Base-by-base conservation (phyloP, 92 coral and sea anemone species). In the Heteractis magnifica region DNA sequence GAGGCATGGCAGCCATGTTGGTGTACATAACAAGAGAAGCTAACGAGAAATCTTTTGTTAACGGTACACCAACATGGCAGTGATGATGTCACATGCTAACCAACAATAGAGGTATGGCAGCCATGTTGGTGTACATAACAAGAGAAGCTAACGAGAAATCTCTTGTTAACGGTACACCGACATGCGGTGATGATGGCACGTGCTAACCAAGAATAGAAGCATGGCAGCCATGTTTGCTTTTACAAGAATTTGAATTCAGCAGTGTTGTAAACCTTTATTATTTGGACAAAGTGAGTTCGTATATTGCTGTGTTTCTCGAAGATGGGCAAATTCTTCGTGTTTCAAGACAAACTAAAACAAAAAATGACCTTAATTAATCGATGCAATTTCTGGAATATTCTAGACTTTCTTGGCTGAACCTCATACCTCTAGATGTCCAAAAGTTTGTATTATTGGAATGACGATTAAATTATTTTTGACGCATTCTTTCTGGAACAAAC, bases 361-460 rank as follows among this genome's bases (percentile, higher is more conserved):
- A 19, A 2, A 34, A 70, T 56, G 70, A 16, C 10, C 44, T 34
- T 34, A 1, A 34, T 34, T 34, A 34, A 34, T 34, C 3, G 44
- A 34, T 34, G 44, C 3, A 34, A 34, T 34, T 34, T 34, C 44
- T 34, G 44, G 3, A 34, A 11, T 50, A 34, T 81, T 12, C 18
- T 6, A 3, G 65, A 49, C 6, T 15, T 65, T 56, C 3, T 72
- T 48, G 0, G n/a, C 18, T 9, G 6, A 7, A 12, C 8, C 19
- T 19, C 34, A 12, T 88, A 95, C 98, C 98, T 95, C 98, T 72
- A 95, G 91, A 85, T 95, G 98, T 71, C 98, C 98, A 90, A 95
- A 95, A 49, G 97, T 93, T 84, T 95, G 98, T 71, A 95, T 95
- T 64, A 93, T 91, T 49, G 98, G 98, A 79, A 95, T 93, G 18